Evolutionary conservation across 2,888 invertebrate genomes (phyloP).

Genomic region (Acleris emargana): DNA sequence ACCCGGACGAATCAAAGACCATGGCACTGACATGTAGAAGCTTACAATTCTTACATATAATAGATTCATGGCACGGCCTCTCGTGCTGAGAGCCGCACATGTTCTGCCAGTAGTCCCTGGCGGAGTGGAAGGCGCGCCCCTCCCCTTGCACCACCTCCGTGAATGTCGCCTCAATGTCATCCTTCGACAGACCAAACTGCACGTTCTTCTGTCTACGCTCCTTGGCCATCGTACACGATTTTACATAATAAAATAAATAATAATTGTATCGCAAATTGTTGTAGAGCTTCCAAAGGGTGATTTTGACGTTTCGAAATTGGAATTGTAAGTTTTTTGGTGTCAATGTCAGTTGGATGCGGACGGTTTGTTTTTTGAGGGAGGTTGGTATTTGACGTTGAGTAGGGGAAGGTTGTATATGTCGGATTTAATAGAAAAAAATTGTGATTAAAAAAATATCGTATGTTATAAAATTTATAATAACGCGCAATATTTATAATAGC

Average conservation of each 20-base stretch:
- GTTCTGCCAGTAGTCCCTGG: slow-evolving; percentile 71
- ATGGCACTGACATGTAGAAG: too few species aligned
- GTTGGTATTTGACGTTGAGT: background rate
- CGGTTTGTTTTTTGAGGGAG: background rate
- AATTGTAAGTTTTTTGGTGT: slow-evolving; percentile 17
- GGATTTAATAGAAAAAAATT: too few species aligned
- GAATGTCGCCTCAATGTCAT: slow-evolving; percentile 53
- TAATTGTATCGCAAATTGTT: slow-evolving; percentile 22
- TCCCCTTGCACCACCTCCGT: slow-evolving; percentile 48
- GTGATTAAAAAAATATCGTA: too few species aligned
- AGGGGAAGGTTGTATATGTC: too few species aligned
- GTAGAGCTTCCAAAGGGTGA: slow-evolving; percentile 26
- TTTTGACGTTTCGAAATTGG: slow-evolving; percentile 27
- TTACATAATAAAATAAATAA: slow-evolving; percentile 39
- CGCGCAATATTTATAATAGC: too few species aligned
- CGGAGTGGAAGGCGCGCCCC: slow-evolving; percentile 59
- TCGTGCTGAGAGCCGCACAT: slow-evolving; percentile 49
- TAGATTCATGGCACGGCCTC: slow-evolving; percentile 45
- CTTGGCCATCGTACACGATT: slow-evolving; percentile 39
- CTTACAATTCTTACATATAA: slow-evolving; percentile 46
- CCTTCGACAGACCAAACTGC: slow-evolving; percentile 69
- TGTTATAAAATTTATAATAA: too few species aligned
- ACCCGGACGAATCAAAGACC: too few species aligned
- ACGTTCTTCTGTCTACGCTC: slow-evolving; percentile 67
- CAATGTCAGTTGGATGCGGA: slow-evolving; percentile 7